Conservation (phyloP, 2,113 vertebrate genomes). For the Canis aureus region DNA sequence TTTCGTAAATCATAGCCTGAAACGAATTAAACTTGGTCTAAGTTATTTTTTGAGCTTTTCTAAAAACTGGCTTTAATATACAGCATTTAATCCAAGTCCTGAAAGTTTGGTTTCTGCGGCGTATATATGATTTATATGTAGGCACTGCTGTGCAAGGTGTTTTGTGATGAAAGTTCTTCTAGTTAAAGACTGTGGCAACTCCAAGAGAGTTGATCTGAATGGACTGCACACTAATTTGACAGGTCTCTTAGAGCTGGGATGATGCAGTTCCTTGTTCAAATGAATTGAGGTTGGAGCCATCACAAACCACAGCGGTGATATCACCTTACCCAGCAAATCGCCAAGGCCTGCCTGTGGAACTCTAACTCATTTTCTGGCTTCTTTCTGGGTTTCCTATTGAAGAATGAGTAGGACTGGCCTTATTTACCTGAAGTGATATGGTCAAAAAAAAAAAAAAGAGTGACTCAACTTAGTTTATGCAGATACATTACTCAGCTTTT, state of each 20-base stretch:
- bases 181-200: neutral
- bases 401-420: neutral
- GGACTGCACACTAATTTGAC: neutral
- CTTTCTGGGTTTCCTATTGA: neutral
- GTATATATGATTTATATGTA: accelerated
- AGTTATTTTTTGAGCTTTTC: neutral
- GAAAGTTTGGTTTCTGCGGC: accelerated
- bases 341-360: neutral
- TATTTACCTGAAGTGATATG: neutral
- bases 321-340: neutral
- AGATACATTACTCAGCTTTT: constrained; percentile 25
- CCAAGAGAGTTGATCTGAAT: neutral
- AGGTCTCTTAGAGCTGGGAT: neutral
- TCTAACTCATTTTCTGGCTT: neutral
- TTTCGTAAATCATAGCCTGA: neutral
- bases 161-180: neutral
- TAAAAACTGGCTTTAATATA: neutral
- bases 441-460: neutral
- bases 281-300: neutral
- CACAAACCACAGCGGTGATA: neutral
- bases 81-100: neutral
- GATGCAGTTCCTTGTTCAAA: neutral
- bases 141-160: neutral
- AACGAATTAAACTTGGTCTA: neutral
- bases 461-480: neutral